Base-by-base conservation (phyloP, 2,797 vertebrate species). In the Aldrovandia affinis region DNA sequence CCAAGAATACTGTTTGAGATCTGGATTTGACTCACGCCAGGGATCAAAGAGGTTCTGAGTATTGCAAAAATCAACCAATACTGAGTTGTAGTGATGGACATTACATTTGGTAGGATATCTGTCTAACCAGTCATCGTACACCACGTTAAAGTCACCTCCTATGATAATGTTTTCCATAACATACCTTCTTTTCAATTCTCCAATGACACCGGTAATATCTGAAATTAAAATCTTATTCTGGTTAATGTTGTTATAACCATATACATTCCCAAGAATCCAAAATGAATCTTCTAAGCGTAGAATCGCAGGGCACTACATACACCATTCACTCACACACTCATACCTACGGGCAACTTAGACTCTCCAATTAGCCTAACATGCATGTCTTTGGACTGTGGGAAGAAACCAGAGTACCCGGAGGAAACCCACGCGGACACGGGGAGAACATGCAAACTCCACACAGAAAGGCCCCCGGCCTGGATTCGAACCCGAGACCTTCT, bases 191-290 rank as follows among this genome's bases (percentile, higher is more conserved):
- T 80, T 80, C 14, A 80, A n/a, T 14, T 80, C 42, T 7, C 28
- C 47, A 28, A 80, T 25, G 25, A 80, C n/a, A n/a, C 5, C 9
- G 2, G 15, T 5, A 52, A 30, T 52, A 28, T 80, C 78, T 10
- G 28, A 47, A 47, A 80, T n/a, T 52, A 54, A 28, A 20, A 22
- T 9, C 20, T 54, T 80, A 20, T 80, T 80, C 20, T 54, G 44
- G 8, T n/a, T n/a, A 9, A 44, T 1, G 57, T 42, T 81, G 47
- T 65, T 81, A n/a, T 65, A 63, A 28, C 78, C 44, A 80, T 80
- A 80, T 12, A 81, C 47, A 81, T 59, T 81, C 2, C 52, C 80
- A 10, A 81, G 25, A 39, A 81, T 63, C 59, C 63, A 14, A 63
- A 61, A 81, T 33, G 25, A 61, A 25, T 33, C 25, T 9, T 81